Base-by-base conservation (phyloP, 2,797 vertebrate species). In the Enteromius radiatus region DNA sequence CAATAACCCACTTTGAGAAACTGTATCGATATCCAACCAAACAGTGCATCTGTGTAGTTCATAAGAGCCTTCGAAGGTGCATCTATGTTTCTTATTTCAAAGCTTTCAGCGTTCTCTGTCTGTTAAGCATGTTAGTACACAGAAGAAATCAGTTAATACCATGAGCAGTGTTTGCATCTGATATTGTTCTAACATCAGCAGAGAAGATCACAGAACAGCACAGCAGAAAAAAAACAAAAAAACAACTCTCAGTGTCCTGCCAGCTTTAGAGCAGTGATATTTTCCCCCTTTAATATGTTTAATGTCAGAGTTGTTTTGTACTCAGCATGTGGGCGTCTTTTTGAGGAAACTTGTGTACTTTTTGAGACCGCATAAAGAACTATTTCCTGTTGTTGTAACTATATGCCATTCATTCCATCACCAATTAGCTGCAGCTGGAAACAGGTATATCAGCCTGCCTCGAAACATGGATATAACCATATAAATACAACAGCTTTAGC, bases 351-450 rank as follows among this genome's bases (percentile, higher is more conserved):
- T 36, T 52, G 77, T 85, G 81, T 74, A 77, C 52, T 78, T 77
- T 77, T 45, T 83, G 63, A 84, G 80, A 70, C 80, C 73, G 36
- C 49, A 67, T 76, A 84, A 82, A 45, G 54, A 85, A 87, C 71
- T 65, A 41, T 74, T 87, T 88, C 84, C 84, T 87, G 87, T 88
- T 88, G 78, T 85, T 84, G 64, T 89, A 86, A 89, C 87, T 87
- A 73, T 87, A 76, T 85, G 80, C 84, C 83, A 83, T 87, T 86
- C 84, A 81, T 87, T 86, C 84, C 81, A 64, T 67, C 64, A 63
- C 79, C 76, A 83, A 84, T 89, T 88, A 87, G 78, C 77, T 45
- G 56, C 45, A 31, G 43, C 64, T 79, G 84, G 76, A 86, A 83
- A 84, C 64, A 78, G 77, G 78, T 74, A 43, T 64, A 83, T 69